Conservation (phyloP, 2,888 invertebrate species). For the Drosophila ustulata region DNA sequence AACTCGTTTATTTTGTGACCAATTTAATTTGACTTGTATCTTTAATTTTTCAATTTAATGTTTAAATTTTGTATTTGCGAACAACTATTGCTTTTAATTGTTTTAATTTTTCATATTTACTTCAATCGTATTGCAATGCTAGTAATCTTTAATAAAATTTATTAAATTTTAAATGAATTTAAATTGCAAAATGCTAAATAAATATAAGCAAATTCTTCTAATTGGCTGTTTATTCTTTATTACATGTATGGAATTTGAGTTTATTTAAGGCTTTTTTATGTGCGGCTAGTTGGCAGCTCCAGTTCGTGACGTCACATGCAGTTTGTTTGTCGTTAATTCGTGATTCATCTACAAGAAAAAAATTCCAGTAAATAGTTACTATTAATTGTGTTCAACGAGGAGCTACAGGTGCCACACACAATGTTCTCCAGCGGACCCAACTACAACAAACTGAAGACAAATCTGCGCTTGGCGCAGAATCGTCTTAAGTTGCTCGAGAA, state of each 20-base stretch:
- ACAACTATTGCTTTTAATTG: neutral
- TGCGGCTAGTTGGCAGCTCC: conserved; percentile 30
- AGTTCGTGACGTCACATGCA: conserved; percentile 59
- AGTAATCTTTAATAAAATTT: too few species aligned
- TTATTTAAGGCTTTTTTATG: conserved; percentile 6
- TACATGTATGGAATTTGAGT: too few species aligned
- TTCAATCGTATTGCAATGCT: too few species aligned
- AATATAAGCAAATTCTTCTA: neutral
- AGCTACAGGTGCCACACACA: conserved; percentile 37
- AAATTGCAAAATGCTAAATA: neutral
- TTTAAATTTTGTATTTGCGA: too few species aligned
- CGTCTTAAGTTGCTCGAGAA: conserved; percentile 97
- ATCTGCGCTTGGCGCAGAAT: conserved; percentile 96
- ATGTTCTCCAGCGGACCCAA: conserved; percentile 97
- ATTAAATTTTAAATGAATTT: neutral
- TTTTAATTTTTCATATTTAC: neutral
- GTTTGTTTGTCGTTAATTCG: conserved; percentile 60
- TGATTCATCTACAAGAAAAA: conserved; percentile 60
- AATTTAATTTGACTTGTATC: neutral
- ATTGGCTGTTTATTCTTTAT: neutral
- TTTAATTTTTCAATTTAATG: too few species aligned
- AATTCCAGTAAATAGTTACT: conserved; percentile 22
- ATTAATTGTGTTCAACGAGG: conserved; percentile 11
- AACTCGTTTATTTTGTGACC: too few species aligned
- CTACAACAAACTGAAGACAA: conserved; percentile 98